phyloP scores from a whole-genome alignment of 2,113 vertebrate species.

The Scytalopus superciliaris region DNA sequence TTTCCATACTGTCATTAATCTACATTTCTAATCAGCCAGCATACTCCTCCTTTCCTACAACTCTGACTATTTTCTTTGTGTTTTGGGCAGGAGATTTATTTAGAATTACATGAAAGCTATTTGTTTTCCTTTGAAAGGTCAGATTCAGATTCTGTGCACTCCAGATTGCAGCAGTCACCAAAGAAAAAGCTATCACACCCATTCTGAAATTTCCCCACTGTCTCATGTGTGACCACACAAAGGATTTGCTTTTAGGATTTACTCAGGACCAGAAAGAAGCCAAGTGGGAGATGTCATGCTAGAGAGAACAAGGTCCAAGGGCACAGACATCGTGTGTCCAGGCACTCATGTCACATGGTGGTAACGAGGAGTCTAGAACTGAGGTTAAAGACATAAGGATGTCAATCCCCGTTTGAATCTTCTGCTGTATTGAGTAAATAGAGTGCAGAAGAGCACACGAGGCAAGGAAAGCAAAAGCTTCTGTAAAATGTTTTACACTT shows the following conservation, averaged over 20 bases:
- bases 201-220: neutral
- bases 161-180: slow-evolving; percentile 3
- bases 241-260: neutral
- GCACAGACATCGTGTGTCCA: neutral
- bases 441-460: neutral
- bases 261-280: neutral
- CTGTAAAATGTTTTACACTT: neutral
- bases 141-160: neutral
- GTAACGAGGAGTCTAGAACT: neutral
- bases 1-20: slow-evolving; percentile 33
- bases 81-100: slow-evolving; percentile 10
- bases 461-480: neutral
- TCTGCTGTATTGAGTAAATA: neutral
- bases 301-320: neutral
- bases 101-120: slow-evolving; percentile 34
- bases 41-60: neutral
- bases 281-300: neutral
- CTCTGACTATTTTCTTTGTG: neutral
- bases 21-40: slow-evolving; percentile 43
- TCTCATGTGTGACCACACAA: neutral
- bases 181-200: neutral
- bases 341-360: neutral
- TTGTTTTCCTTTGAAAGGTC: slow-evolving; percentile 35
- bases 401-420: neutral
- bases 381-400: neutral